Evolutionary conservation across 2,888 invertebrate species (phyloP), one percentile per base, ranked within the genome.

Genomic region (Steinernema hermaphroditum): DNA sequence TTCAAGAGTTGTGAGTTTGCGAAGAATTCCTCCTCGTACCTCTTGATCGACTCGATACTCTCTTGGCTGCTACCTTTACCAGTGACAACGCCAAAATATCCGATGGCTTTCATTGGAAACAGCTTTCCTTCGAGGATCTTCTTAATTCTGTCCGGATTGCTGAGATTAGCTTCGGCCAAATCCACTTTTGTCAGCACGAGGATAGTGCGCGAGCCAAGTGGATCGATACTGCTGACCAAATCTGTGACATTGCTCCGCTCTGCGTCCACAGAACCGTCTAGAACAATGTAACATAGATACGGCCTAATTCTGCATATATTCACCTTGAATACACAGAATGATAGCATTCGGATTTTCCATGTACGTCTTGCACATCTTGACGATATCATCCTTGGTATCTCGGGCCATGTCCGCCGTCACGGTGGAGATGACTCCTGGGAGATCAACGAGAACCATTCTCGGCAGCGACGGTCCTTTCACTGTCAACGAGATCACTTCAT

Each of bases 271-370:
- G 96, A 94, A 0, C 98, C 79, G 34, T 79, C 78, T 78, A 29
- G 70, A 72, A 75, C 9, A n/a, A n/a, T n/a, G n/a, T n/a, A n/a
- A n/a, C n/a, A n/a, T n/a, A n/a, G n/a, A n/a, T n/a, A n/a, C n/a
- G n/a, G n/a, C n/a, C n/a, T n/a, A n/a, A n/a, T n/a, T n/a, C n/a
- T n/a, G n/a, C n/a, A n/a, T n/a, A 43, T 9, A 82, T 81, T 77
- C 78, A 88, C 89, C 89, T 87, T 98, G 98, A 87, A 99, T 96
- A 87, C 98, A 98, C 0, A 98, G 90, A 85, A 98, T 98, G 83
- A 98, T 98, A 0, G 98, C 96, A 88, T 98, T 99, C 0, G 98
- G 98, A 88, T 98, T 98, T 87, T 94, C 95, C 97, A 98, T 98
- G 88, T 97, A 94, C 79, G 92, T 91, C 83, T 92, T 92, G 19